Percentiles rank a stretch among this genome's conserved stretches.
Conservation (phyloP, 1,140 invertebrate species). For the Varroa destructor region DNA sequence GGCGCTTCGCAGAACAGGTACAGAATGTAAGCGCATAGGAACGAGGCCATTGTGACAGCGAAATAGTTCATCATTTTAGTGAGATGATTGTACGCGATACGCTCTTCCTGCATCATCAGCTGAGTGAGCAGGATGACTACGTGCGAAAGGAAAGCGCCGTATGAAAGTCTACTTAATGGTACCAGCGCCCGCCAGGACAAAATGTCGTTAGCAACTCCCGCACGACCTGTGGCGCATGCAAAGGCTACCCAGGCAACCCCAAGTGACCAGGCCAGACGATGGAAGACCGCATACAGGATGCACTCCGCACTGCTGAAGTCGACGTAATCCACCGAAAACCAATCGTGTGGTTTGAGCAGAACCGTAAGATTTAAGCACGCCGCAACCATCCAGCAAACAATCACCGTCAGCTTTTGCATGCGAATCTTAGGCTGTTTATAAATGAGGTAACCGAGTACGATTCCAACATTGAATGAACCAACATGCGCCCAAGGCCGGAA, state of each 20-base stretch:
- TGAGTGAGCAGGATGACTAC: slow-evolving; percentile 36
- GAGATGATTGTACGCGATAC: slow-evolving; percentile 22
- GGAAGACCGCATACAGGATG: slow-evolving; percentile 39
- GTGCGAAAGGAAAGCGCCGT: slow-evolving; percentile 41
- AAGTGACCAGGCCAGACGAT: slow-evolving; percentile 40
- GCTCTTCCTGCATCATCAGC: slow-evolving; percentile 25
- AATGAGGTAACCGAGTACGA: slow-evolving; percentile 34
- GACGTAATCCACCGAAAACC: slow-evolving; percentile 25
- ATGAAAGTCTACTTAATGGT: slow-evolving; percentile 41
- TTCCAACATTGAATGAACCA: slow-evolving; percentile 34
- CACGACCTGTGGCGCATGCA: slow-evolving; percentile 40
- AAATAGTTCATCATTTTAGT: slow-evolving; percentile 28
- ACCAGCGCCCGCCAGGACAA: slow-evolving; percentile 41
- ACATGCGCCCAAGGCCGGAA: slow-evolving; percentile 34
- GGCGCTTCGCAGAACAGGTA: slow-evolving; percentile 25
- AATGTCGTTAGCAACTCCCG: slow-evolving; percentile 39
- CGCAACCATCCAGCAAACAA: slow-evolving; percentile 22
- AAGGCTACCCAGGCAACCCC: slow-evolving; percentile 44
- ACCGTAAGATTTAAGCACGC: neutral
- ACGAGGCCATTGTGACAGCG: slow-evolving; percentile 21
- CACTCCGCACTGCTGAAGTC: slow-evolving; percentile 33
- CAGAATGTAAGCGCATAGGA: slow-evolving; percentile 17
- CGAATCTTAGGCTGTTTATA: slow-evolving; percentile 33
- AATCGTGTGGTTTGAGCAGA: slow-evolving; percentile 13
- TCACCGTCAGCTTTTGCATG: slow-evolving; percentile 23